phyloP scores from a whole-genome alignment of 2,113 vertebrate genomes.

The Toxotes jaculatrix region DNA sequence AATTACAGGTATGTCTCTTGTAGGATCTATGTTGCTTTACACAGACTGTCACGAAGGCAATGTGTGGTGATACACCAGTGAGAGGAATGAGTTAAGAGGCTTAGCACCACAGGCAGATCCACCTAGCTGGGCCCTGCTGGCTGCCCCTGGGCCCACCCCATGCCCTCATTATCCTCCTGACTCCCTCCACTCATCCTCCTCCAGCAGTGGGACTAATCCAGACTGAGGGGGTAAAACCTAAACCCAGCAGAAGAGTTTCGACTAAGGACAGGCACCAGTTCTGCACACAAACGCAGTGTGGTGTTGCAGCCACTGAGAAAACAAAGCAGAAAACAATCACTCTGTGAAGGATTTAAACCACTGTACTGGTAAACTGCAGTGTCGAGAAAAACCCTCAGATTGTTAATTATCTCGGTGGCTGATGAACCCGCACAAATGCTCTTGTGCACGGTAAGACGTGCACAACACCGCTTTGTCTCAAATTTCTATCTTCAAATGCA shows the following conservation, averaged over 20 bases:
- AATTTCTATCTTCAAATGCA: not conserved
- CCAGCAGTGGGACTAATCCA: slow-evolving; percentile 71
- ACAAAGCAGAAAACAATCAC: slow-evolving; percentile 3
- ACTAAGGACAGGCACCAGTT: slow-evolving; percentile 23
- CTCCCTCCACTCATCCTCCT: slow-evolving; percentile 65
- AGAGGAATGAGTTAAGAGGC: slow-evolving; percentile 71
- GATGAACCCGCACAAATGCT: slow-evolving; percentile 3
- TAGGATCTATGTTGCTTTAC: slow-evolving; percentile 28
- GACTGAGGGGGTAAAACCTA: slow-evolving; percentile 53
- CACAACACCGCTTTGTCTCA: not conserved
- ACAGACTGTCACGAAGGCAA: slow-evolving; percentile 32
- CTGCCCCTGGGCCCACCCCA: slow-evolving; percentile 61
- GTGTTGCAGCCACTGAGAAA: slow-evolving; percentile 14
- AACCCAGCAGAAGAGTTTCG: slow-evolving; percentile 23
- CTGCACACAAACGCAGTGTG: slow-evolving; percentile 11
- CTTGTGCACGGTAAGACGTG: not conserved
- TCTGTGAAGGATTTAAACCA: not conserved
- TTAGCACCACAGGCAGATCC: slow-evolving; percentile 67
- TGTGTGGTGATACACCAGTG: slow-evolving; percentile 42
- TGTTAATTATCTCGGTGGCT: slow-evolving; percentile 35
- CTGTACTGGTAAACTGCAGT: not conserved
- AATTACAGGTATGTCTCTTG: slow-evolving; percentile 60
- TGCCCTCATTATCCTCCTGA: slow-evolving; percentile 74
- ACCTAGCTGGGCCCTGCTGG: slow-evolving; percentile 69
- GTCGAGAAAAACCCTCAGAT: slow-evolving; percentile 3